Evolutionary conservation across 2,797 vertebrate genomes (phyloP), one percentile per base, ranked within the genome.

Genomic region (Odontamblyopus lacepedii): DNA sequence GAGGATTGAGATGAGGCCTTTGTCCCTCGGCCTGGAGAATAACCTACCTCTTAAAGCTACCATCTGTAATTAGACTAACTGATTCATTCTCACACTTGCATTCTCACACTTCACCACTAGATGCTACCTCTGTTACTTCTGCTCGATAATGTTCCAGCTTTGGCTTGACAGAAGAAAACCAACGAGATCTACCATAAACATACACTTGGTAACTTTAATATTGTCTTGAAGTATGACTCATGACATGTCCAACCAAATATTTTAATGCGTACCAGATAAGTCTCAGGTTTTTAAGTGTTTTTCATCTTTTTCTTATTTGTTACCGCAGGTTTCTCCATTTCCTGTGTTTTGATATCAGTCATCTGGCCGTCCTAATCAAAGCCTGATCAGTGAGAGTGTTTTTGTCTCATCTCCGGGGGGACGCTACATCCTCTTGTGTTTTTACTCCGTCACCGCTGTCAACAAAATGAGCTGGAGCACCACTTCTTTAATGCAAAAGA

Each of bases 351-450:
- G 13, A 27, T 53, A 41, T 57, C 57, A 41, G 61, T 55, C 29
- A 61, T 56, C 44, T 15, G 12, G 27, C 63, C 68, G 3, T 69
- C 51, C 29, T 23, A 61, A 78, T 72, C 67, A 75, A 27, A 8
- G 44, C 60, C 48, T 35, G 51, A 79, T 80, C 69, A 75, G 35
- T 59, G 26, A 75, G 72, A 56, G n/a, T 1, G 16, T 72, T 70
- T 63, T 67, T 59, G 56, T 18, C 48, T 61, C 74, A 44, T 77
- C 81, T 57, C 79, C 64, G 19, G 2, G 29, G 67, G 48, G 41
- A 38, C 9, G 41, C 1, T 23, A 19, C 23, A 32, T 5, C 73
- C 70, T 59, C 51, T 69, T 76, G 69, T 70, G 48, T 61, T 75
- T 71, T 66, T 35, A 3, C 62, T 66, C 68, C 41, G 38, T 71